Evolutionary conservation across 2,888 invertebrate genomes (phyloP), one percentile per base, ranked within the genome.

Genomic region (Drosophila mimetica): DNA sequence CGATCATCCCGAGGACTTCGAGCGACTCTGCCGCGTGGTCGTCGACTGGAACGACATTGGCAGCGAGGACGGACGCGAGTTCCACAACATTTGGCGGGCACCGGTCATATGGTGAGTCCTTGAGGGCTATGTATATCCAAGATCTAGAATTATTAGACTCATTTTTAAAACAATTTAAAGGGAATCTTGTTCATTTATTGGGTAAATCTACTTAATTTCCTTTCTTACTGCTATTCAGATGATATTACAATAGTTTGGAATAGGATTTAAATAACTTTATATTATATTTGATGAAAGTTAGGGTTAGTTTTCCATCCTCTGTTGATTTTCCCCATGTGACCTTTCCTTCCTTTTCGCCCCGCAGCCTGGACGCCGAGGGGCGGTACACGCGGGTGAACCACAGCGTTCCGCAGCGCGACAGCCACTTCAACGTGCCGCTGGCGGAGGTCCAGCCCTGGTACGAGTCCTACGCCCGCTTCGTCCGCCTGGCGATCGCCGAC

Each of bases 21-120:
- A 93, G 47, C 89, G 94, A 0, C 90, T 96, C 22, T 93, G 93
- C 0, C 91, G 93, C 39, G 93, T 93, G 0, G 92, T 93, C 37
- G 94, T 96, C 0, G 95, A 96, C 89, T 96, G 95, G 95, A 94
- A 93, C 71, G 96, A 96, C 79, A 92, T 95, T 50, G 96, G 96
- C 5, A 91, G 92, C 48, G 95, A 96, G 84, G 92, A 93, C 66
- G 94, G 93, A 4, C 93, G 93, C 39, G 92, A 93, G 50, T 95
- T 95, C 81, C 93, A 94, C 85, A 95, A 94, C 79, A 92, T 95
- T 8, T 92, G 93, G 89, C 92, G 93, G 66, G 92, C 93, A 11
- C 94, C 95, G 0, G 93, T 95, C 32, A 93, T 96, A 71, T 93
- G 94, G 94, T 93, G 87, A 88, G 89, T 39, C 8, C 34, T 2